Percentiles rank a stretch among this genome's conserved stretches.
These are phyloP conservation scores for Catharus minimus DNA, from an alignment of 2,113 vertebrate species.

Conservation along the genomic window DNA sequence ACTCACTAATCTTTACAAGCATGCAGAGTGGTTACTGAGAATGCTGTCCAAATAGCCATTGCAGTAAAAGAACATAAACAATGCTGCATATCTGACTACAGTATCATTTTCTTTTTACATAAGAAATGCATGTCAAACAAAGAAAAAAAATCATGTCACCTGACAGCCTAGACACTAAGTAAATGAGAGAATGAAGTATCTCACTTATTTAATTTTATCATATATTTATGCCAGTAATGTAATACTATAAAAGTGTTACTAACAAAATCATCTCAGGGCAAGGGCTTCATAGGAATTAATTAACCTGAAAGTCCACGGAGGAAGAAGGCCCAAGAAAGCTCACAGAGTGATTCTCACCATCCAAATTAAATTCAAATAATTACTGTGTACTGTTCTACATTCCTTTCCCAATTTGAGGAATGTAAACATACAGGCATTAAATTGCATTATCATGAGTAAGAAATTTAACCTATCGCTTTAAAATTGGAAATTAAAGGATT, in stretches of 20 bases:
- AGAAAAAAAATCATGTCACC: background rate
- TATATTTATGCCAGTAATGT: background rate
- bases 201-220: background rate
- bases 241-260: background rate
- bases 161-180: background rate
- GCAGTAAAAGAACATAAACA: constrained; percentile 63
- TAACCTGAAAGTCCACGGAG: background rate
- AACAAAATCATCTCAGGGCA: background rate
- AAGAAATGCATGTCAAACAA: background rate
- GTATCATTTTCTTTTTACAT: constrained; percentile 23
- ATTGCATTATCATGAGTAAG: background rate
- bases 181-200: constrained; percentile 1
- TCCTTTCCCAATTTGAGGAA: background rate
- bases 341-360: background rate
- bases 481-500: background rate
- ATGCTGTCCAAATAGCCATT: constrained; percentile 44
- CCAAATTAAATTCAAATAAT: background rate
- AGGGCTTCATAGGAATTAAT: background rate
- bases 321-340: background rate
- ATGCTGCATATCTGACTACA: constrained; percentile 31
- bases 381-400: background rate
- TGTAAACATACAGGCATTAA: background rate
- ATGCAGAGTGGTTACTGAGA: constrained; percentile 47
- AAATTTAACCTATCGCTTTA: background rate
- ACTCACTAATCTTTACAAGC: constrained; percentile 60